These are phyloP conservation scores for Tetramorium simillimum DNA, from an alignment of 1,140 invertebrate genomes.

Conservation along the genomic window DNA sequence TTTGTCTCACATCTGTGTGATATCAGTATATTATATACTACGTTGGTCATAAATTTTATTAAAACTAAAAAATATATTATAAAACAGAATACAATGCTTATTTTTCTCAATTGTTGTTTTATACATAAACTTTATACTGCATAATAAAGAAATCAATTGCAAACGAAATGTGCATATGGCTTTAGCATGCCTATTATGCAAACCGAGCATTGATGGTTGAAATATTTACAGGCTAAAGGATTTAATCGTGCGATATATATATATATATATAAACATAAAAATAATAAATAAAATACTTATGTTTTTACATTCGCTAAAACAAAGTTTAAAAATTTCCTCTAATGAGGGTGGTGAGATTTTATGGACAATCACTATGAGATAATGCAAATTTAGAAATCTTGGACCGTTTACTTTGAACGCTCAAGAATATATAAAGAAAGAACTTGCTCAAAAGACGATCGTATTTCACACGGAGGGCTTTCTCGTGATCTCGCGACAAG, in stretches of 20 bases:
- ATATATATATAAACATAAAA: neutral
- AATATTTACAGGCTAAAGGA: neutral
- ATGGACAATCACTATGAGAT: neutral
- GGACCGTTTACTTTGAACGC: neutral
- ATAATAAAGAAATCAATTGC: neutral
- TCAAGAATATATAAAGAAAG: slow-evolving; percentile 20
- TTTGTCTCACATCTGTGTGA: neutral
- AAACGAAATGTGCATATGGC: neutral
- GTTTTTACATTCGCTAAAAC: neutral
- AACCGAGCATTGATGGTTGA: neutral
- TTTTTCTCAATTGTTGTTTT: neutral
- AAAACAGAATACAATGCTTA: neutral
- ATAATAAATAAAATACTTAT: neutral
- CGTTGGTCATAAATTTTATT: neutral
- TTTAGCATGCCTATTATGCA: neutral
- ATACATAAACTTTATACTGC: neutral
- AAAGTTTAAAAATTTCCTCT: neutral
- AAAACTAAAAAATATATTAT: neutral
- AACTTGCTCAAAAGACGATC: slow-evolving; percentile 13
- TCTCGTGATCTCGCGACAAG: slow-evolving; percentile 16
- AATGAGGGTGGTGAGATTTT: neutral
- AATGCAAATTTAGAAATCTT: slow-evolving; percentile 8
- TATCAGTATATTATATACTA: neutral
- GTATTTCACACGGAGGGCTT: slow-evolving; percentile 33
- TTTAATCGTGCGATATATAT: neutral